A percentile compares a stretch with the other conserved stretches of the same genome.
Evolutionary conservation across 2,797 vertebrate species (phyloP).

Genomic region (Sphenodon punctatus): DNA sequence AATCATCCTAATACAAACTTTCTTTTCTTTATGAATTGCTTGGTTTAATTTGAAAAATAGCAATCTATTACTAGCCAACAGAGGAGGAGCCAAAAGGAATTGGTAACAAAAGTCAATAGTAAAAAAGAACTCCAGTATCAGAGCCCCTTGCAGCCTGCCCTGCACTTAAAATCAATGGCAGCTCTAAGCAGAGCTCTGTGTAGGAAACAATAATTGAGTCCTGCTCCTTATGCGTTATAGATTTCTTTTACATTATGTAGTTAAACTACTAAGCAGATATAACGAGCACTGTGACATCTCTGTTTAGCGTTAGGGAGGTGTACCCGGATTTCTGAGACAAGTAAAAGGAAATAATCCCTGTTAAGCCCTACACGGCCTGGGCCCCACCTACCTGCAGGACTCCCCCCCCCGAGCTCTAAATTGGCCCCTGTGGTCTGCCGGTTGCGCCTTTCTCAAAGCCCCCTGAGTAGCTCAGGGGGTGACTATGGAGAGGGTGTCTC

Average conservation of each 20-base stretch:
- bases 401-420: too few species aligned
- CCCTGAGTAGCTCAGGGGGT: too few species aligned
- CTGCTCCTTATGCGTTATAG: not conserved
- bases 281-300: not conserved
- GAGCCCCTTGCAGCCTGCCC: not conserved
- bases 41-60: not conserved
- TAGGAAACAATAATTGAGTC: not conserved
- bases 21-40: too few species aligned
- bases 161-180: not conserved
- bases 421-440: too few species aligned
- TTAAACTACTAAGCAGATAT: not conserved
- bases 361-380: conserved; percentile 1
- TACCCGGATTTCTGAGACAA: not conserved
- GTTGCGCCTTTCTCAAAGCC: too few species aligned
- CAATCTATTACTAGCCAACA: not conserved
- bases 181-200: not conserved
- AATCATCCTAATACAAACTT: too few species aligned
- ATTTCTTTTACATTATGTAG: not conserved
- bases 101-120: not conserved
- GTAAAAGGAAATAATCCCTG: not conserved
- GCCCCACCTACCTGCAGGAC: too few species aligned
- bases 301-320: not conserved
- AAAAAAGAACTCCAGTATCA: not conserved
- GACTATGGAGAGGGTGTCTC: too few species aligned
- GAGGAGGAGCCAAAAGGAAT: not conserved